Evolutionary conservation across 2,113 vertebrate genomes (phyloP).

Genomic region (Lanius ludovicianus): DNA sequence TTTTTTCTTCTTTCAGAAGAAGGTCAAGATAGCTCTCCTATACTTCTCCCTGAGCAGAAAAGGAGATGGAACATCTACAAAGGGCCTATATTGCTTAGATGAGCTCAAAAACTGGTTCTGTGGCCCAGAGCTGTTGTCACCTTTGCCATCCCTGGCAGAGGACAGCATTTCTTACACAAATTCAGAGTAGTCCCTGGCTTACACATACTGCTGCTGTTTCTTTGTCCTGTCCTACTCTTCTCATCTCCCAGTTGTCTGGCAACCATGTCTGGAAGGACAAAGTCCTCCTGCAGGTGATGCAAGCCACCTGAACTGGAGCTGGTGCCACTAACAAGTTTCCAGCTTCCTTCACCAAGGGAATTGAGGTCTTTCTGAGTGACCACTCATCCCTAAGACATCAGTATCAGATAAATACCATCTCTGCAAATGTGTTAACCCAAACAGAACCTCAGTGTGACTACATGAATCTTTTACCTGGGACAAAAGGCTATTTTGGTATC

Average conservation of each 20-base stretch:
- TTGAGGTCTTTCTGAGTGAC: not conserved
- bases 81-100: not conserved
- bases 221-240: not conserved
- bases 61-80: not conserved
- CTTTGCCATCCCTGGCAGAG: not conserved
- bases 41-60: not conserved
- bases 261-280: not conserved
- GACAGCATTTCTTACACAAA: not conserved
- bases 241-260: not conserved
- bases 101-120: not conserved
- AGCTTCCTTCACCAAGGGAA: not conserved
- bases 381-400: not conserved
- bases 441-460: not conserved
- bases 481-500: not conserved
- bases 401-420: not conserved
- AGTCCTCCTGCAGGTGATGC: not conserved
- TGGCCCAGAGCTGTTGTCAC: not conserved
- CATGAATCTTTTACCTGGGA: not conserved
- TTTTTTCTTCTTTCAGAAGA: not conserved
- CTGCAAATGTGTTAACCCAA: not conserved
- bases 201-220: not conserved
- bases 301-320: not conserved
- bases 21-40: not conserved
- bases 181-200: not conserved
- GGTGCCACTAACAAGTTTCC: not conserved